phyloP scores from a whole-genome alignment of 2,888 invertebrate genomes.

The Litoditis marina region DNA sequence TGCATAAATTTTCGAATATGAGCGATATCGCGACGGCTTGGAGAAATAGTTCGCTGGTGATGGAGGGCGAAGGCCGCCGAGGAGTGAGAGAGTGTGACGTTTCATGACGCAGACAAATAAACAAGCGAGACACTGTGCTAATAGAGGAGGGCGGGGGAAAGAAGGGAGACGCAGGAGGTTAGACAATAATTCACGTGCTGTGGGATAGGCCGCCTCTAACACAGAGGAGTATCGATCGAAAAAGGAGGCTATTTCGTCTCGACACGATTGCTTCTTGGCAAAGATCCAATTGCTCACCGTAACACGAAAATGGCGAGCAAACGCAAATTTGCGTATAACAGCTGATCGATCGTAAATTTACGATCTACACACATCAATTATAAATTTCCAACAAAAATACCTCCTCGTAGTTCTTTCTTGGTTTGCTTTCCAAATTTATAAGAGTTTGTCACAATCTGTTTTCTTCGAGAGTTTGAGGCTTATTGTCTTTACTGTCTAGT shows the following conservation, averaged over 20 bases:
- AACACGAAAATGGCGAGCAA: not conserved
- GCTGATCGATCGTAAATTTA: too few relatives aligned
- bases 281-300: not conserved
- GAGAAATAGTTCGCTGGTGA: constrained; percentile 26
- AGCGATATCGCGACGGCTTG: too few relatives aligned
- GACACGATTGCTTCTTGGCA: not conserved
- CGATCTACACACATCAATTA: too few relatives aligned
- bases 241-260: not conserved
- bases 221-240: constrained; percentile 11
- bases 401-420: too few relatives aligned
- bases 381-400: too few relatives aligned
- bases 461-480: too few relatives aligned
- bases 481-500: too few relatives aligned
- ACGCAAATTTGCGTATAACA: not conserved
- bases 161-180: constrained; percentile 8
- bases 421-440: too few relatives aligned
- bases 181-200: constrained; percentile 2
- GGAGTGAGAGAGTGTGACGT: constrained; percentile 19
- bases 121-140: constrained; percentile 10
- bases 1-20: too few relatives aligned
- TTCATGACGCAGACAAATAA: constrained; percentile 21
- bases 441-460: too few relatives aligned
- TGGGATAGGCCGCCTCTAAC: constrained; percentile 8
- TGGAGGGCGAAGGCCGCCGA: constrained; percentile 24
- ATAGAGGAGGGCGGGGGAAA: constrained; percentile 23